Base-by-base conservation (phyloP, 23 tunicate species). In the Ascidia mentula region DNA sequence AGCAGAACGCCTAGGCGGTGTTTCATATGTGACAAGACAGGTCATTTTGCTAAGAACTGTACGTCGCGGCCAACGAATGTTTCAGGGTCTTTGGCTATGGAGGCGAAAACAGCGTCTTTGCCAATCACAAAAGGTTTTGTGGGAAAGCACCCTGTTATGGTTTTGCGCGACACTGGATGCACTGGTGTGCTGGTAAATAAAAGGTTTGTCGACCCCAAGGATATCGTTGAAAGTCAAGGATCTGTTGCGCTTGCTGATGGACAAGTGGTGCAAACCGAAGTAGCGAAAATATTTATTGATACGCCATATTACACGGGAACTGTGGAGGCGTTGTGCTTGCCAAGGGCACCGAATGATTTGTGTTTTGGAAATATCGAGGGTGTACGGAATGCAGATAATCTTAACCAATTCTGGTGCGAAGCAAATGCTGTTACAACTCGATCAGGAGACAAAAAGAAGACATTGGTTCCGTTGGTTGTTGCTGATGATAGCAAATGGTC, bases 351-450 rank as follows among this genome's bases (percentile, higher is more conserved):
- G 38, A 28, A 77, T 45, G 81, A 77, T 35, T 8, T 77, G 71
- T 26, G 40, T 3, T 31, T 77, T 77, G 81, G 81, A 32, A 77
- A 77, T 37, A 46, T 77, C 32, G 8, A 30, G 31, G 81, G 81
- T 6, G 71, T 35, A 17, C 37, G 81, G 6, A 33, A 15, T 22
- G 39, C 81, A 1, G 81, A 45, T 28, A 37, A 77, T 7, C 81
- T 70, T 1, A 70, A 77, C 33, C 69, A 22, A 28, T 4, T 34
- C 6, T 77, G 81, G 71, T 24, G 33, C 13, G 38, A 45, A 45
- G 69, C 81, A 38, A 36, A 31, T 77, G 81, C 81, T 42, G 81
- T 77, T 26, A 18, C 81, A n/a, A 77, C 81, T 2, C 28, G 81
- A 17, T 22, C 32, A 7, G 70, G 45, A n/a, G 33, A 34, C n/a